Evolutionary conservation across 2,888 invertebrate genomes (phyloP).

Genomic region (Mystacides longicornis): DNA sequence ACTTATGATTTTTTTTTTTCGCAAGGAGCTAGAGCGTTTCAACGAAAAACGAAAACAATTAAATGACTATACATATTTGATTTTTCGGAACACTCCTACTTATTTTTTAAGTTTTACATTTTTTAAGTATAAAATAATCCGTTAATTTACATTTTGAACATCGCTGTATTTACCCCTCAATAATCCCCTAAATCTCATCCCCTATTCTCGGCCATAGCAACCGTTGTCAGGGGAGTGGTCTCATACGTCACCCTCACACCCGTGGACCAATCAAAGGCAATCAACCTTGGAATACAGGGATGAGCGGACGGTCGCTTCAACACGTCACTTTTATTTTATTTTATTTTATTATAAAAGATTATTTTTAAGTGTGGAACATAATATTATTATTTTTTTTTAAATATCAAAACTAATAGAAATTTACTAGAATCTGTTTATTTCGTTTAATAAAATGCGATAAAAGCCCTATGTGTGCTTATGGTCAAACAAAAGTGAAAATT

Average conservation of each 20-base stretch:
- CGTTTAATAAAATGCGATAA: too few species aligned
- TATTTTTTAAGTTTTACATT: too few species aligned
- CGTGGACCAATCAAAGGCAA: slow-evolving; percentile 29
- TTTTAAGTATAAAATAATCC: not conserved
- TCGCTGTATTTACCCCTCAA: not conserved
- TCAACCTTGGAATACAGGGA: slow-evolving; percentile 5
- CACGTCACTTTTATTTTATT: not conserved
- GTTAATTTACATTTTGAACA: not conserved
- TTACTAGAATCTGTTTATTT: not conserved
- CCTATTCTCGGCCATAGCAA: slow-evolving; percentile 47
- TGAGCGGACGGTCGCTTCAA: slow-evolving; percentile 1
- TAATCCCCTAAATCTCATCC: slow-evolving; percentile 19
- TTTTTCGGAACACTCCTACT: not conserved
- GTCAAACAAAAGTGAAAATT: too few species aligned
- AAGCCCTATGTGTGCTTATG: too few species aligned
- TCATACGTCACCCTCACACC: slow-evolving; percentile 33
- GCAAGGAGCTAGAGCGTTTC: too few species aligned
- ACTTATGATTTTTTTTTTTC: too few species aligned
- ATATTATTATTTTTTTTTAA: not conserved
- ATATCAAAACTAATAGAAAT: not conserved
- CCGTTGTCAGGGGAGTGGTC: slow-evolving; percentile 48
- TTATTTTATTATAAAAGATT: not conserved
- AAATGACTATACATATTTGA: not conserved
- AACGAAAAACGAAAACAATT: not conserved
- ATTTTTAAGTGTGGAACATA: not conserved